Evolutionary conservation across 2,113 vertebrate genomes (phyloP).

Genomic region (Psettodes erumei): DNA sequence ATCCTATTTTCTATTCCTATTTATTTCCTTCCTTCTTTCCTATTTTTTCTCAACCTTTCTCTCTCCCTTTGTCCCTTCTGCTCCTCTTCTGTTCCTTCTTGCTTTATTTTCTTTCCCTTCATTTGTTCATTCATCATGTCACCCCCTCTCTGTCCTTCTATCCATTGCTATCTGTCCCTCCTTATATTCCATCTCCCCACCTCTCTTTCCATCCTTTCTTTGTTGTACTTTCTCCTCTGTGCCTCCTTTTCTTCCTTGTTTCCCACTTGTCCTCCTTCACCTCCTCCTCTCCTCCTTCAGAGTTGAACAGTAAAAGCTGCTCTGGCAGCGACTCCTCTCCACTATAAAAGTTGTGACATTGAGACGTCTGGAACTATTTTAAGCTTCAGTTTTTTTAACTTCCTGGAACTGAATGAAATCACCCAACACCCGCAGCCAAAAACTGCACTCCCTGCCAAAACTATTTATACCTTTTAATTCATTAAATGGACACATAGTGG

Average conservation of each 20-base stretch:
- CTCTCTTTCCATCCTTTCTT: neutral
- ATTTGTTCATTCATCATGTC: neutral
- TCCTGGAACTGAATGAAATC: slow-evolving; percentile 61
- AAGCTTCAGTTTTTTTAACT: slow-evolving; percentile 43
- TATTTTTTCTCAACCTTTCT: neutral
- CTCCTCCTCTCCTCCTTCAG: neutral
- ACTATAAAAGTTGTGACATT: slow-evolving; percentile 62
- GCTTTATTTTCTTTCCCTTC: neutral
- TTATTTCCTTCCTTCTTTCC: neutral
- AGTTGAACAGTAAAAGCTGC: slow-evolving; percentile 12
- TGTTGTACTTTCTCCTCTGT: neutral
- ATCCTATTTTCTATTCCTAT: neutral
- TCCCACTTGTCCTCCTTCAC: neutral
- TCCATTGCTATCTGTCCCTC: neutral
- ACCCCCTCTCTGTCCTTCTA: neutral
- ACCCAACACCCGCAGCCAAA: slow-evolving; percentile 36
- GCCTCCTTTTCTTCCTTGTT: too few relatives aligned
- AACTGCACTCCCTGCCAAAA: slow-evolving; percentile 33
- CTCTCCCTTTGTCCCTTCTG: neutral
- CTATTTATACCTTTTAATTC: slow-evolving; percentile 52
- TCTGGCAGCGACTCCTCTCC: slow-evolving; percentile 41
- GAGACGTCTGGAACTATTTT: slow-evolving; percentile 63
- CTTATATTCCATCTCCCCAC: neutral
- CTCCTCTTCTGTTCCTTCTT: too few relatives aligned
- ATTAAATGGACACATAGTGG: slow-evolving; percentile 10